A percentile compares a stretch with the other conserved stretches of the same genome.
phyloP scores from a whole-genome alignment of 2,888 invertebrate genomes.

The Euplexia lucipara region DNA sequence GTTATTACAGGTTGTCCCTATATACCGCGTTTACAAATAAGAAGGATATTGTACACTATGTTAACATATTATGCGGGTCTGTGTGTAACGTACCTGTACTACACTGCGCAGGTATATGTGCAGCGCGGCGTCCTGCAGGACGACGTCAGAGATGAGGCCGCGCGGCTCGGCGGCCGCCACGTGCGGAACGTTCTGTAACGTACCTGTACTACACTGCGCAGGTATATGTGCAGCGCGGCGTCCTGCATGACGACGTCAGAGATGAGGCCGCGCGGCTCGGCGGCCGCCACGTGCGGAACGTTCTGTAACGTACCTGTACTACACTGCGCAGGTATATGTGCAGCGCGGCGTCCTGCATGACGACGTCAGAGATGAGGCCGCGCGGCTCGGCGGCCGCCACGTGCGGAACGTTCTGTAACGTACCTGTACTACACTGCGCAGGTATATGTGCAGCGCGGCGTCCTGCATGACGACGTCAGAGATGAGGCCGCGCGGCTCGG shows the following conservation, averaged over 20 bases:
- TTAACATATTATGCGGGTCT: too few species aligned
- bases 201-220: conserved; percentile 97
- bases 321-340: too few species aligned
- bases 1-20: too few species aligned
- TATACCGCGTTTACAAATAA: too few species aligned
- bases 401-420: conserved; percentile 69
- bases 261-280: conserved; percentile 92
- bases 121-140: conserved; percentile 96
- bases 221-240: conserved; percentile 95
- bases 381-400: conserved; percentile 13
- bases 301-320: conserved; percentile 92
- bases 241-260: conserved; percentile 96
- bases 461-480: background rate
- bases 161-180: conserved; percentile 69
- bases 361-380: background rate
- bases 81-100: conserved; percentile 93
- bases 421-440: conserved; percentile 92
- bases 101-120: conserved; percentile 96
- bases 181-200: conserved; percentile 12
- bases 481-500: background rate
- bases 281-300: conserved; percentile 77
- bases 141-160: conserved; percentile 96
- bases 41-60: too few species aligned
- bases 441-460: conserved; percentile 79
- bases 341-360: conserved; percentile 79